A percentile compares a stretch with the other conserved stretches of the same genome.
These are phyloP conservation scores for Acleris sparsana DNA, from an alignment of 2,888 invertebrate species.

Conservation along the genomic window DNA sequence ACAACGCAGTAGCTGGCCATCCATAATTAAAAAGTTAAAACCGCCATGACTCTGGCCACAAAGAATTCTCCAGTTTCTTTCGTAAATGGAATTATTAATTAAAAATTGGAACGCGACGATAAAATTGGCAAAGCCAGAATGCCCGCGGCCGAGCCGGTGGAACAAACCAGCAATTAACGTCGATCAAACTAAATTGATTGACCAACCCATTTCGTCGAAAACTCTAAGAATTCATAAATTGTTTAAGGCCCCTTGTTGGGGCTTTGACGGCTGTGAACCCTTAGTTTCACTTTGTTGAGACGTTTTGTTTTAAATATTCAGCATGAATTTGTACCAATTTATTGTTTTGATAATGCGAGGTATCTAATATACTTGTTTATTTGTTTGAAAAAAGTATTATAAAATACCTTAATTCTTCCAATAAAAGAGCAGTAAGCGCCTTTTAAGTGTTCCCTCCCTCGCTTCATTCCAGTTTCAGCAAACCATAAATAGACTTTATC, in stretches of 20 bases:
- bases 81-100: constrained; percentile 30
- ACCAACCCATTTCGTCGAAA: constrained; percentile 18
- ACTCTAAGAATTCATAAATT: constrained; percentile 27
- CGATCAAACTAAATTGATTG: constrained; percentile 35
- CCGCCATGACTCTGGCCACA: constrained; percentile 9
- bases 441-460: too few species aligned
- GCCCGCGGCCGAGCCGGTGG: constrained; percentile 24
- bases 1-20: too few species aligned
- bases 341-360: too few species aligned
- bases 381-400: too few species aligned
- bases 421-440: too few species aligned
- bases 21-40: background rate
- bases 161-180: constrained; percentile 34
- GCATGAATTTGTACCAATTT: too few species aligned
- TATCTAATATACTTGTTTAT: too few species aligned
- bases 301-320: too few species aligned
- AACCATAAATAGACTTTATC: too few species aligned
- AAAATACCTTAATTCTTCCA: too few species aligned
- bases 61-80: constrained; percentile 20
- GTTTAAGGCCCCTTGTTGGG: constrained; percentile 15
- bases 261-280: background rate
- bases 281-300: background rate
- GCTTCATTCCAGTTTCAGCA: too few species aligned
- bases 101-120: constrained; percentile 26
- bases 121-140: constrained; percentile 27